Conservation (phyloP, 2,888 invertebrate species). For the Zygogramma bicolorata region DNA sequence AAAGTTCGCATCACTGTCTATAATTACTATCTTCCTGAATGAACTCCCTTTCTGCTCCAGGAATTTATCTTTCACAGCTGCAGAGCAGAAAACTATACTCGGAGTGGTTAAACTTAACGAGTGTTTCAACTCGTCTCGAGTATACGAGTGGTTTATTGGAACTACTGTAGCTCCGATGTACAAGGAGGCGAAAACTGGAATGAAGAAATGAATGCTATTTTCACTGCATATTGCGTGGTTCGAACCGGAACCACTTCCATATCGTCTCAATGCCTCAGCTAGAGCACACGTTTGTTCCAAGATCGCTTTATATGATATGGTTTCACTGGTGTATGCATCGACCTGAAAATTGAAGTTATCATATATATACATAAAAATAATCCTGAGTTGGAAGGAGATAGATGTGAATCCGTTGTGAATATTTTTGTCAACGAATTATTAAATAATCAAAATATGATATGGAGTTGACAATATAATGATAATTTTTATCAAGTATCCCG, state of each 20-base stretch:
- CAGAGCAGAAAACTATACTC: conserved; percentile 75
- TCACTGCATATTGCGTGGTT: conserved; percentile 53
- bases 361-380: background rate
- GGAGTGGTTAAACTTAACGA: conserved; percentile 75
- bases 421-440: too few species aligned
- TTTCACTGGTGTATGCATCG: background rate
- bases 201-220: conserved; percentile 53
- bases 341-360: background rate
- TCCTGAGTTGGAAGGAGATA: too few species aligned
- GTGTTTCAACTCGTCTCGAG: conserved; percentile 63
- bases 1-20: background rate
- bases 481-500: too few species aligned
- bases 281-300: conserved; percentile 48
- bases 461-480: too few species aligned
- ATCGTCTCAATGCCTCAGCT: conserved; percentile 48
- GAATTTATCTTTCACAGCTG: conserved; percentile 69
- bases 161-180: conserved; percentile 53
- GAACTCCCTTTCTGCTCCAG: conserved; percentile 61
- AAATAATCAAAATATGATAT: too few species aligned
- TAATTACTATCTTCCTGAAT: background rate
- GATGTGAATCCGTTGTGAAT: too few species aligned
- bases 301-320: conserved; percentile 41
- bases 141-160: conserved; percentile 50
- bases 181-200: conserved; percentile 51
- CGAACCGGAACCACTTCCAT: conserved; percentile 46